These are phyloP conservation scores for Streblospio benedicti DNA, from an alignment of 1,140 invertebrate species.

Conservation along the genomic window DNA sequence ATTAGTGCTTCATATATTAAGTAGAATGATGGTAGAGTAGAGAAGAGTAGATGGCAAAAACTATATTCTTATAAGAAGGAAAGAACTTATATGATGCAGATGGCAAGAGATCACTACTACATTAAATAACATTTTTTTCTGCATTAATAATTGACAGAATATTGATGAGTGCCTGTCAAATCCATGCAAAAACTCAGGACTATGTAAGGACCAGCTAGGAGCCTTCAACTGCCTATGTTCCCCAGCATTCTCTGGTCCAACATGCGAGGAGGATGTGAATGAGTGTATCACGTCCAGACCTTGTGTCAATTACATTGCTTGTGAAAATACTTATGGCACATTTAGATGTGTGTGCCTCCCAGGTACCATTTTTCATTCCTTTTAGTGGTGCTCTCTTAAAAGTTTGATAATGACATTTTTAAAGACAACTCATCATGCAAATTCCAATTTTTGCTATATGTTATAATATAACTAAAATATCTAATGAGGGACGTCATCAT, in stretches of 20 bases:
- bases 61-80: not conserved
- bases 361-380: not conserved
- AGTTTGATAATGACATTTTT: no score
- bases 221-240: constrained; percentile 19
- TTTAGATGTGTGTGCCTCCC: constrained; percentile 16
- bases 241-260: constrained; percentile 18
- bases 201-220: constrained; percentile 58
- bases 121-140: not conserved
- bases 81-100: not conserved
- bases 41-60: not conserved
- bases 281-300: constrained; percentile 15
- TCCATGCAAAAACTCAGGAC: constrained; percentile 76
- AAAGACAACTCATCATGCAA: no score
- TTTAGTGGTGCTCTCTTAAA: no score
- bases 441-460: no score
- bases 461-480: no score
- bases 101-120: not conserved
- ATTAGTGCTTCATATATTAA: not conserved
- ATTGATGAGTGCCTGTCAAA: constrained; percentile 56
- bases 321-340: constrained; percentile 15
- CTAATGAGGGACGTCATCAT: no score
- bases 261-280: constrained; percentile 20
- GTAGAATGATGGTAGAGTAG: not conserved
- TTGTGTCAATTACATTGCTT: constrained; percentile 12
- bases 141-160: constrained; percentile 7